These are phyloP conservation scores for Dinomys branickii DNA, from an alignment of 2,113 vertebrate genomes.

Conservation along the genomic window DNA sequence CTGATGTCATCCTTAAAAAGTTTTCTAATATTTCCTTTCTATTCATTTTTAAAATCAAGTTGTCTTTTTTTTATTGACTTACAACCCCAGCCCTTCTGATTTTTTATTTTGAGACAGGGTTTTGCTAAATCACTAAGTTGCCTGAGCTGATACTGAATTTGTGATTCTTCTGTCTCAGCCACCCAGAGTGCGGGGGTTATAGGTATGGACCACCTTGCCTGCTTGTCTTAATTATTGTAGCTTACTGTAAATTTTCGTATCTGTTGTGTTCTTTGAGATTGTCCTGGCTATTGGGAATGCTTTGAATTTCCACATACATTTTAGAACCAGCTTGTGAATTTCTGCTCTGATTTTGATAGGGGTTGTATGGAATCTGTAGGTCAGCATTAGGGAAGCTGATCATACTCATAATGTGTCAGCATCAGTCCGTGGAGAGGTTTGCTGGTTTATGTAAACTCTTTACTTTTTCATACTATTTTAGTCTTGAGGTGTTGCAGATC, in stretches of 20 bases:
- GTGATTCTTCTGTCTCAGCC: neutral
- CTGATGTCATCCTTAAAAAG: neutral
- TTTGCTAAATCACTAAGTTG: neutral
- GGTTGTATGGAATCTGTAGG: neutral
- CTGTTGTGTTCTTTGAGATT: neutral
- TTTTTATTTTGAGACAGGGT: neutral
- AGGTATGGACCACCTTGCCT: neutral
- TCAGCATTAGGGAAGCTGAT: neutral
- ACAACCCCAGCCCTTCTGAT: neutral
- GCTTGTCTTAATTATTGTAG: neutral
- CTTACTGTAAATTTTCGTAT: neutral
- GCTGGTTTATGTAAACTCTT: neutral
- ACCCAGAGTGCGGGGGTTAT: neutral
- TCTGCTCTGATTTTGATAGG: neutral
- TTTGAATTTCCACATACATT: neutral
- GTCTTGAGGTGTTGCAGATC: neutral
- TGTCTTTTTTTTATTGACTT: neutral
- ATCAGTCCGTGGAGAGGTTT: neutral
- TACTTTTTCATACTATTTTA: neutral
- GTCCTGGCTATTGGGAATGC: neutral
- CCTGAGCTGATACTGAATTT: neutral
- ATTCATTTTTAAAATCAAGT: neutral
- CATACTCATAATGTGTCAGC: too few species aligned
- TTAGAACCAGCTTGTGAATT: neutral
- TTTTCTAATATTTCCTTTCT: neutral